These are phyloP conservation scores for Apamea anceps DNA, from an alignment of 2,888 invertebrate genomes.

Conservation along the genomic window DNA sequence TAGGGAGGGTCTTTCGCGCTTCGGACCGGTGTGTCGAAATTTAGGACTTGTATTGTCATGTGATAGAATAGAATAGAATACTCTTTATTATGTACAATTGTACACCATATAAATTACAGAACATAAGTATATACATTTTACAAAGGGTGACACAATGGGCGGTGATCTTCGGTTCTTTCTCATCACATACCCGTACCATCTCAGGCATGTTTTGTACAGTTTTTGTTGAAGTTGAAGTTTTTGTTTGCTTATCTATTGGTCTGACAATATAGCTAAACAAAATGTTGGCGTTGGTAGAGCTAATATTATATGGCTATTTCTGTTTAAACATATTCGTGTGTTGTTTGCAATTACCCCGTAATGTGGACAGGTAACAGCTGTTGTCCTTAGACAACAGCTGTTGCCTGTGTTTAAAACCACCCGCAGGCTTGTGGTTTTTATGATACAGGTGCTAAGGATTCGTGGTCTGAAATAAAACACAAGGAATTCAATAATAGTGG, in stretches of 20 bases:
- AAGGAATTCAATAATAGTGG: background rate
- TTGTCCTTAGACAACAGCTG: background rate
- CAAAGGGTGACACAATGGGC: too few relatives aligned
- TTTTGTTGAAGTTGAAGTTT: too few relatives aligned
- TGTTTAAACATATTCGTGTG: background rate
- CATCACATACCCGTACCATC: background rate
- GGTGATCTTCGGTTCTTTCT: background rate
- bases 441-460: constrained; percentile 9
- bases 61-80: too few relatives aligned
- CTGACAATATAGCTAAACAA: background rate
- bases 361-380: constrained; percentile 1
- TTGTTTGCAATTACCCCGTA: background rate
- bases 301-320: background rate
- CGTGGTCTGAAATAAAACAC: background rate
- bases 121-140: too few relatives aligned
- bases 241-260: background rate
- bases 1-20: background rate
- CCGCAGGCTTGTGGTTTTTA: constrained; percentile 1
- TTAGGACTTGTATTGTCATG: background rate
- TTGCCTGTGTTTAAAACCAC: background rate
- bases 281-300: too few relatives aligned
- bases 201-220: too few relatives aligned
- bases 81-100: too few relatives aligned
- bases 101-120: too few relatives aligned
- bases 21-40: background rate